Conservation (phyloP, 53 echinoderm and acorn worm species). For the Paracentrotus lividus region DNA sequence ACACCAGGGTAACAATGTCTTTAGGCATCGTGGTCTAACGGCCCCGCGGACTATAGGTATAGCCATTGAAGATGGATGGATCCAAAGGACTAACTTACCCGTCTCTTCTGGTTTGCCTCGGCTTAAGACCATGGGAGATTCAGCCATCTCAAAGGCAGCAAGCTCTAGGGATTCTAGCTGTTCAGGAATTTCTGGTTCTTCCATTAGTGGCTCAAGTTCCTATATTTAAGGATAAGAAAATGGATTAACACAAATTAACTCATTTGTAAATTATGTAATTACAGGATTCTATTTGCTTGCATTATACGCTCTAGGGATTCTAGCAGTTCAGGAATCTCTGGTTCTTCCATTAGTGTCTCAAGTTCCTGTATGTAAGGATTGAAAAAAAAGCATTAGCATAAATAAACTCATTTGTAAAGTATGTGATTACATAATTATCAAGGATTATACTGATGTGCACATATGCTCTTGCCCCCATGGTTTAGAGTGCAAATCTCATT, state of each 20-base stretch:
- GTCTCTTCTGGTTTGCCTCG: conserved; percentile 37
- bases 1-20: too few relatives aligned
- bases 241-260: background rate
- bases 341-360: conserved; percentile 52
- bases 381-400: background rate
- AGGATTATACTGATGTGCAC: too few relatives aligned
- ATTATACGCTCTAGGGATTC: conserved; percentile 44
- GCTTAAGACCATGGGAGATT: conserved; percentile 45
- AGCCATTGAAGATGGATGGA: background rate
- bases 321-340: conserved; percentile 56
- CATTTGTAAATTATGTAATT: background rate
- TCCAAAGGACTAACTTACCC: background rate
- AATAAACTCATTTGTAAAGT: background rate
- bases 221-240: background rate
- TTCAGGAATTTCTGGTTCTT: conserved; percentile 65
- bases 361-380: conserved; percentile 27
- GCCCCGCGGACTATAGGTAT: too few relatives aligned
- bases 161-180: conserved; percentile 42
- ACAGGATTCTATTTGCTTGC: too few relatives aligned
- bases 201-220: conserved; percentile 46
- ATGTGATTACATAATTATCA: too few relatives aligned
- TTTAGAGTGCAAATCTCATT: too few relatives aligned
- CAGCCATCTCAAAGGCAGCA: conserved; percentile 49
- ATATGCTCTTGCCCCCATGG: too few relatives aligned
- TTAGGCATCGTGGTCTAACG: too few relatives aligned